phyloP scores from a whole-genome alignment of 2,888 invertebrate genomes.

The Altica lythri region DNA sequence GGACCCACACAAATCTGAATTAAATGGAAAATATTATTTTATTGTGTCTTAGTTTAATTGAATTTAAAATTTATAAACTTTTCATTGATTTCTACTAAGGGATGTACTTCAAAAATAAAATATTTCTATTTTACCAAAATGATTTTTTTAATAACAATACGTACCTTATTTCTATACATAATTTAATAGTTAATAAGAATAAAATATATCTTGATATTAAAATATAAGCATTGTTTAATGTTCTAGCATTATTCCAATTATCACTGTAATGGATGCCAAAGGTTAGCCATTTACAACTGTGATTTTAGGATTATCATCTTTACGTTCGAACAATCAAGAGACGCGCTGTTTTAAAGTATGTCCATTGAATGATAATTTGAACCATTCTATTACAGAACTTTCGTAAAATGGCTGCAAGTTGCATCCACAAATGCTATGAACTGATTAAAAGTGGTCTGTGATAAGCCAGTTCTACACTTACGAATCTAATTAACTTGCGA shows the following conservation, averaged over 20 bases:
- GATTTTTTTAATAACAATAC: too few relatives aligned
- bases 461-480: background rate
- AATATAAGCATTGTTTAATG: too few relatives aligned
- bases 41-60: constrained; percentile 10
- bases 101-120: background rate
- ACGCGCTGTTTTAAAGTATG: constrained; percentile 10
- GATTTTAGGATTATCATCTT: constrained; percentile 14
- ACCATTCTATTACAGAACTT: constrained; percentile 7
- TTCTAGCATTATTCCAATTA: constrained; percentile 10
- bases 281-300: constrained; percentile 3
- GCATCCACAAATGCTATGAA: background rate
- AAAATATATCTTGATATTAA: too few relatives aligned
- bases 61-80: constrained; percentile 24
- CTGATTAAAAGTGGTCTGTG: background rate
- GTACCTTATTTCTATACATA: too few relatives aligned
- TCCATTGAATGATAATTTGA: constrained; percentile 17
- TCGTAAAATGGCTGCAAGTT: constrained; percentile 9
- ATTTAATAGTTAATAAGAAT: too few relatives aligned
- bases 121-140: background rate
- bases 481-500: background rate
- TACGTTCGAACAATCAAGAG: constrained; percentile 11
- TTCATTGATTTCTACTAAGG: constrained; percentile 5
- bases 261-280: background rate
- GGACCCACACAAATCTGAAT: constrained; percentile 22
- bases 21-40: constrained; percentile 25